Evolutionary conservation across 2,888 invertebrate genomes (phyloP).

Genomic region (Crossocerus cetratus): DNA sequence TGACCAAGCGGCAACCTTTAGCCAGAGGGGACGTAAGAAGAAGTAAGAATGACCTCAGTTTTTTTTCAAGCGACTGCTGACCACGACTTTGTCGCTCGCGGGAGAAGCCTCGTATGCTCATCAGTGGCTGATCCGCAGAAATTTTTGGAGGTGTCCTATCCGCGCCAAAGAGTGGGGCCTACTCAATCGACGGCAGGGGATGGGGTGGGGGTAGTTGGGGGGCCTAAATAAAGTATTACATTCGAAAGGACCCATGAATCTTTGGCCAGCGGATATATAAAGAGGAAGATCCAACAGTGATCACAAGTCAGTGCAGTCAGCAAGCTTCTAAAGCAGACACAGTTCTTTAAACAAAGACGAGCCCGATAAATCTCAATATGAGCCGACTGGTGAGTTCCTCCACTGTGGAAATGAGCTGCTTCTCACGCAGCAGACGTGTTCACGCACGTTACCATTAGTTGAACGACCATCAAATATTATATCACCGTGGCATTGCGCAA

Average conservation of each 20-base stretch:
- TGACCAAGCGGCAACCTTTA: no score
- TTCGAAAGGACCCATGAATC: constrained; percentile 65
- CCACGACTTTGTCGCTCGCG: constrained; percentile 14
- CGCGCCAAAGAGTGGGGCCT: constrained; percentile 20
- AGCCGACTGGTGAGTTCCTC: constrained; percentile 55
- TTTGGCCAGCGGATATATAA: constrained; percentile 68
- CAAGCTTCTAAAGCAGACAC: constrained; percentile 28
- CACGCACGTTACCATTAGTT: not conserved
- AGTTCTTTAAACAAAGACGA: constrained; percentile 3
- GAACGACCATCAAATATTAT: not conserved
- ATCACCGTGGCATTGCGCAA: not conserved
- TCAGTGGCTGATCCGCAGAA: constrained; percentile 39
- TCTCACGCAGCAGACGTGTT: not conserved
- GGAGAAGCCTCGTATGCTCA: not conserved
- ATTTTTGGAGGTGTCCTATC: constrained; percentile 35
- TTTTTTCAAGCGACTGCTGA: constrained; percentile 9
- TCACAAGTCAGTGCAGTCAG: constrained; percentile 64
- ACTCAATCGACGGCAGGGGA: not conserved
- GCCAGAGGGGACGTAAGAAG: no score
- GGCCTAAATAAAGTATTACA: constrained; percentile 58
- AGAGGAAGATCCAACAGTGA: constrained; percentile 56
- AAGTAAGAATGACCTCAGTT: constrained; percentile 33
- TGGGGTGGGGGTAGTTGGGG: constrained; percentile 42
- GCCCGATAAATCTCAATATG: constrained; percentile 46
- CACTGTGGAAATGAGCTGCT: not conserved